Conservation (phyloP, 2,888 invertebrate species). For the Desoria tigrina region DNA sequence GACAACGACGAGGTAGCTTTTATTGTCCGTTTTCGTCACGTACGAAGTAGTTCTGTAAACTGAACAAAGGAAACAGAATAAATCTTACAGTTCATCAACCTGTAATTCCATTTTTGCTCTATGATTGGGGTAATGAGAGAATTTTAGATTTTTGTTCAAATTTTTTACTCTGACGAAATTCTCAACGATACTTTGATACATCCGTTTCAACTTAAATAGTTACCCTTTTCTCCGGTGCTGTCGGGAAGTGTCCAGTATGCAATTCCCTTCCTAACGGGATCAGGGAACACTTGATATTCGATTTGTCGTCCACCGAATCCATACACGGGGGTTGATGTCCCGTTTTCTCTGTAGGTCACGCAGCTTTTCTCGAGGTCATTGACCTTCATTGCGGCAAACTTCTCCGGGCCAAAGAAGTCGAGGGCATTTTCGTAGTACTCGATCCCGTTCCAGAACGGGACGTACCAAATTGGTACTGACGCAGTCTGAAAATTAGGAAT, state of each 20-base stretch:
- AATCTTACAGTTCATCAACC: not conserved
- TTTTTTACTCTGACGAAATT: too few species aligned
- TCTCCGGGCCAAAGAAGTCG: not conserved
- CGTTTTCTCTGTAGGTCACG: not conserved
- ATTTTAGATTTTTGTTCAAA: too few species aligned
- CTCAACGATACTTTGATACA: too few species aligned
- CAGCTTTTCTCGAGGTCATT: not conserved
- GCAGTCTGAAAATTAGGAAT: too few species aligned
- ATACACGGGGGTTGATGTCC: not conserved
- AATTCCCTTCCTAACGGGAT: not conserved
- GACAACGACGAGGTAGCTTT: not conserved
- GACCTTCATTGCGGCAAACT: not conserved
- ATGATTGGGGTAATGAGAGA: too few species aligned
- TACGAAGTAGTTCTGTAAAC: not conserved
- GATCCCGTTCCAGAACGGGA: not conserved
- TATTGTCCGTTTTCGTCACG: not conserved
- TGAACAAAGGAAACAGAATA: not conserved
- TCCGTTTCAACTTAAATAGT: too few species aligned
- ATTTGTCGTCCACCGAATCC: not conserved
- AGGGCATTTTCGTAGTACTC: not conserved
- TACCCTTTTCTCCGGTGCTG: not conserved
- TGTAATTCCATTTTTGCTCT: not conserved
- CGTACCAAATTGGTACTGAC: not conserved
- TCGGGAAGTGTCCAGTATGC: not conserved
- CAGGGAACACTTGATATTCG: not conserved